These are phyloP conservation scores for Meteorus sp. DNA, from an alignment of 1,140 invertebrate genomes.

Conservation along the genomic window DNA sequence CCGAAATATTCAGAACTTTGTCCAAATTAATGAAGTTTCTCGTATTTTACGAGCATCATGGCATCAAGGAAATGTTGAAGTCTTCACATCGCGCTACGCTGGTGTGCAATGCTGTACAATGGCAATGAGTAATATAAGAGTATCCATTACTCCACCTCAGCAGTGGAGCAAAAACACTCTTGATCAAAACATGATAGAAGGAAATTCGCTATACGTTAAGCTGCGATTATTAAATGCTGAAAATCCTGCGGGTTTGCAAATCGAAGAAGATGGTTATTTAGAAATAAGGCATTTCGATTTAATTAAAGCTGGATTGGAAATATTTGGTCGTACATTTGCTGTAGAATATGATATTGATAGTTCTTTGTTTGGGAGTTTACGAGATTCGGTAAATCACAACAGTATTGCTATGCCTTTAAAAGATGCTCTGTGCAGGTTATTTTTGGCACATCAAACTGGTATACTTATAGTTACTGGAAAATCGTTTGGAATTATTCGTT, in stretches of 20 bases:
- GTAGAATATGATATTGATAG: too few species aligned
- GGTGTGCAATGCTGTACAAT: slow-evolving; percentile 1
- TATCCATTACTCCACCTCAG: not conserved
- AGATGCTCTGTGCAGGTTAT: too few species aligned
- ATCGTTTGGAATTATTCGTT: not conserved
- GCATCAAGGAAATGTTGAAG: slow-evolving; percentile 31
- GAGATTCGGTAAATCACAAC: too few species aligned
- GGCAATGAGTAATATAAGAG: not conserved
- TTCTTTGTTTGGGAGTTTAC: too few species aligned
- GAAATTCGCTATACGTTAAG: not conserved
- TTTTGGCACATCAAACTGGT: not conserved
- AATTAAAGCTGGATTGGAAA: too few species aligned
- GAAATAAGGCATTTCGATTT: too few species aligned
- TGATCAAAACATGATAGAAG: slow-evolving; percentile 7
- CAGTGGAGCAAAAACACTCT: not conserved
- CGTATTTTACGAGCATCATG: slow-evolving; percentile 40
- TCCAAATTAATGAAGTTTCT: slow-evolving; percentile 26
- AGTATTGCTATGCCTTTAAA: too few species aligned
- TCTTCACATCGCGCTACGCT: not conserved
- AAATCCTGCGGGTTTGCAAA: not conserved
- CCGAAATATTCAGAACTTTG: not conserved
- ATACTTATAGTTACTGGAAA: not conserved
- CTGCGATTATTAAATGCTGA: not conserved
- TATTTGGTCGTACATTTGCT: too few species aligned
- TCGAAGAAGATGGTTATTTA: not conserved